Evolutionary conservation across 2,113 vertebrate genomes (phyloP).

Genomic region (Amazona guildingii): DNA sequence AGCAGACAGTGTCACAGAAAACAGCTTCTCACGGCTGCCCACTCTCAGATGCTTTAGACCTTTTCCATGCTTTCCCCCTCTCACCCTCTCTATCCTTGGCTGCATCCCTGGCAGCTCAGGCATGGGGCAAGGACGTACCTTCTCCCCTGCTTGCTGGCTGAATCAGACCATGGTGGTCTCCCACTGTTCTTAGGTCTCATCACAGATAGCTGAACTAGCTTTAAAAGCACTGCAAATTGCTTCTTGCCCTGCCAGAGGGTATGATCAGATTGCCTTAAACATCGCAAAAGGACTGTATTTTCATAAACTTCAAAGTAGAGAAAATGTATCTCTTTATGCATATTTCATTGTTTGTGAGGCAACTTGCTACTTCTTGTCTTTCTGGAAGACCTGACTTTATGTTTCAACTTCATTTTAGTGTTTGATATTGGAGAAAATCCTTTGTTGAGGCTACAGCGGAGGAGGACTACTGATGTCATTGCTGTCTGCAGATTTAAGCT

Average conservation of each 20-base stretch:
- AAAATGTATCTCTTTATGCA: neutral
- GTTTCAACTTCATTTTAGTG: neutral
- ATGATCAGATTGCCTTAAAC: neutral
- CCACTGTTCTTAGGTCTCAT: neutral
- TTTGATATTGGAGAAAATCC: neutral
- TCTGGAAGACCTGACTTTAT: neutral
- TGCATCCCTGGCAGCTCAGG: neutral
- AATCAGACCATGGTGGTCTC: neutral
- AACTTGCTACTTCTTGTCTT: neutral
- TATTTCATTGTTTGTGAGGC: neutral
- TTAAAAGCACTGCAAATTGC: neutral
- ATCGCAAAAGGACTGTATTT: neutral
- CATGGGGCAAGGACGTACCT: neutral
- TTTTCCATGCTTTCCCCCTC: neutral
- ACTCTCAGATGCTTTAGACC: neutral
- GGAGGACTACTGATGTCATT: neutral
- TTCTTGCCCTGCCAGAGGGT: neutral
- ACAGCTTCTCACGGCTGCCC: neutral
- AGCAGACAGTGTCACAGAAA: neutral
- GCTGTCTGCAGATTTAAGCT: neutral
- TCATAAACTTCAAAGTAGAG: neutral
- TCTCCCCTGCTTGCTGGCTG: fast-evolving
- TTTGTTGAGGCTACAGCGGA: neutral
- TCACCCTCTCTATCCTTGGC: fast-evolving
- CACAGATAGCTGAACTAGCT: neutral